Evolutionary conservation across 2,888 invertebrate species (phyloP), one percentile per base, ranked within the genome.

Genomic region (Catonia carolina): DNA sequence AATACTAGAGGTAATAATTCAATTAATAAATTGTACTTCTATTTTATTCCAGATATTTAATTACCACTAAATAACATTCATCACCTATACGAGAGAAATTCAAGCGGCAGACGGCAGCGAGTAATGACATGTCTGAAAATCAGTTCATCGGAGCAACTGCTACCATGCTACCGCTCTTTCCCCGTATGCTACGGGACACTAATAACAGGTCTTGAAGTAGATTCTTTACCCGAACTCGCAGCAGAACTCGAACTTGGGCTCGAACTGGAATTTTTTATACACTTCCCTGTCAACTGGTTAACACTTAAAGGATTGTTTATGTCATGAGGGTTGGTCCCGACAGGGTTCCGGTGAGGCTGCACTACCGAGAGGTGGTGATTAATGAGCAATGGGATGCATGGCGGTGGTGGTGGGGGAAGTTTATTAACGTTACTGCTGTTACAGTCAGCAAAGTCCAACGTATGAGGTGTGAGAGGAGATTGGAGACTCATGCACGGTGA

Each of bases 291-390:
- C 65, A 93, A 77, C 75, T 92, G 91, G 69, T 91, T 91, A 58
- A 93, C 90, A 73, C 89, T 91, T 41, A 93, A 78, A 56, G 93
- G 93, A 77, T 93, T 92, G 77, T 93, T 93, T 64, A 89, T 85
- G 76, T 93, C 92, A 66, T 90, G 85, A 39, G 92, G 92, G 75
- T 92, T 92, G 47, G 91, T 90, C 59, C 92, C 92, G 56, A 92
- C 90, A 39, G 92, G 92, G 73, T 89, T 83, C 62, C 91, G 78
- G 56, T 73, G 67, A 66, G 74, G 67, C 57, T 67, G 66, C 53
- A 66, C 65, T 65, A 71, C 66, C 72, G 71, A 64, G 70, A 64
- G 74, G 75, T 55, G 73, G 75, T 72, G 57, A 76, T 76, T 41
- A 77, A 77, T 18, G 77, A 77, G 63, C 75, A 75, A 45, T 68